A percentile compares a stretch with the other conserved stretches of the same genome.
phyloP scores from a whole-genome alignment of 2,888 invertebrate species.

The Chromoteleia sp. region DNA sequence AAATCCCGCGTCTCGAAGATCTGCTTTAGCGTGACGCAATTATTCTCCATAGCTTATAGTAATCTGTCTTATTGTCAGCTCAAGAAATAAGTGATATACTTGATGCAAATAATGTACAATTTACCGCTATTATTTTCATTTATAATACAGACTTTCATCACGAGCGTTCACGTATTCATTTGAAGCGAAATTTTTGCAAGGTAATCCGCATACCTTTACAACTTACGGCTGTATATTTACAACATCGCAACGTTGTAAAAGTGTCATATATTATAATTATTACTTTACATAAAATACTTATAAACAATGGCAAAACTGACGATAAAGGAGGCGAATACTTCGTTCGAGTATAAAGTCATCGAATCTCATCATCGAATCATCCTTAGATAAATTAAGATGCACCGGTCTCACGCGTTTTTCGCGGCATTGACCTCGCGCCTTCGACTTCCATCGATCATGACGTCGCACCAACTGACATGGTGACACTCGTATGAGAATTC shows the following conservation, averaged over 20 bases:
- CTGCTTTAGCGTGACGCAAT: conserved; percentile 66
- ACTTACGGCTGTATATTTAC: conserved; percentile 17
- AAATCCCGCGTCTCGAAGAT: conserved; percentile 65
- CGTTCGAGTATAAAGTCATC: conserved; percentile 40
- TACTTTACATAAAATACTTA: background rate
- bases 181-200: conserved; percentile 33
- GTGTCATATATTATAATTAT: conserved; percentile 5
- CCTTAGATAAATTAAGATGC: conserved; percentile 59
- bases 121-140: conserved; percentile 51
- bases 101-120: conserved; percentile 64
- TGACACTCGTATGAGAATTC: conserved; percentile 65
- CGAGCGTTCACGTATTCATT: conserved; percentile 34
- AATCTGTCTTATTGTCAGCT: conserved; percentile 69
- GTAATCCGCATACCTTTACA: conserved; percentile 24
- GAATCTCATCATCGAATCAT: conserved; percentile 34
- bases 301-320: conserved; percentile 12
- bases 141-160: conserved; percentile 32
- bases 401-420: conserved; percentile 53
- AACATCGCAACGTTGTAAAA: conserved; percentile 13
- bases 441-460: conserved; percentile 68
- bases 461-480: conserved; percentile 54
- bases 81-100: conserved; percentile 61
- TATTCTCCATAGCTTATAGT: conserved; percentile 65
- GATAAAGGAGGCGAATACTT: conserved; percentile 23
- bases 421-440: conserved; percentile 61